Conservation (phyloP, 2,113 vertebrate genomes). For the Crotophaga sulcirostris region DNA sequence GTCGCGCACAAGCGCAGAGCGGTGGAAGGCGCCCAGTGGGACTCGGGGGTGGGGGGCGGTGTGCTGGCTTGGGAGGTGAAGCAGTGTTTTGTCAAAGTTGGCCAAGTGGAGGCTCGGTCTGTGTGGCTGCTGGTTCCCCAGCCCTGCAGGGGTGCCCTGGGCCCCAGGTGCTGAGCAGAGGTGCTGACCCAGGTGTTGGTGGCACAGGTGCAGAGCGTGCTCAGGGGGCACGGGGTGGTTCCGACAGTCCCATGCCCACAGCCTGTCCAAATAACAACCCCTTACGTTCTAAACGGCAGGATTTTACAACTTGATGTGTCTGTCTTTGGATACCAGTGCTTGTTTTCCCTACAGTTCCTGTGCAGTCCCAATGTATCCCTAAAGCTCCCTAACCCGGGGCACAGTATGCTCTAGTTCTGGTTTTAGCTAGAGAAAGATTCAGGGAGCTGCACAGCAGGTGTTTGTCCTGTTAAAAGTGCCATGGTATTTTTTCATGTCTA, state of each 20-base stretch:
- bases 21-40: too few species aligned
- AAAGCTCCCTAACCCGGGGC: background rate
- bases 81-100: background rate
- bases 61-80: background rate
- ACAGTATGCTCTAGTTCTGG: background rate
- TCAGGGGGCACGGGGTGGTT: fast-evolving
- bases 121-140: too few species aligned
- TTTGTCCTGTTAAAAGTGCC: background rate
- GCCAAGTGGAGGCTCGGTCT: background rate
- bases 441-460: background rate
- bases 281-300: background rate
- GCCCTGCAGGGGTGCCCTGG: too few species aligned
- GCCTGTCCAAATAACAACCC: background rate
- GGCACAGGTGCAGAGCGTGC: background rate
- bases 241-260: background rate
- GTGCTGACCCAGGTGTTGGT: background rate
- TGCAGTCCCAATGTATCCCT: background rate
- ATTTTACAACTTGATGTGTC: background rate
- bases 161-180: fast-evolving
- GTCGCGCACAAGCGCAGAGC: background rate
- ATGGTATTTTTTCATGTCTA: fast-evolving
- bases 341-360: background rate
- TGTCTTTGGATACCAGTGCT: background rate
- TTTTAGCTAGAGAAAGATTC: background rate
- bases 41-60: too few species aligned